These are phyloP conservation scores for Mesaphorura yosii DNA, from an alignment of 1,140 invertebrate species.

Conservation along the genomic window DNA sequence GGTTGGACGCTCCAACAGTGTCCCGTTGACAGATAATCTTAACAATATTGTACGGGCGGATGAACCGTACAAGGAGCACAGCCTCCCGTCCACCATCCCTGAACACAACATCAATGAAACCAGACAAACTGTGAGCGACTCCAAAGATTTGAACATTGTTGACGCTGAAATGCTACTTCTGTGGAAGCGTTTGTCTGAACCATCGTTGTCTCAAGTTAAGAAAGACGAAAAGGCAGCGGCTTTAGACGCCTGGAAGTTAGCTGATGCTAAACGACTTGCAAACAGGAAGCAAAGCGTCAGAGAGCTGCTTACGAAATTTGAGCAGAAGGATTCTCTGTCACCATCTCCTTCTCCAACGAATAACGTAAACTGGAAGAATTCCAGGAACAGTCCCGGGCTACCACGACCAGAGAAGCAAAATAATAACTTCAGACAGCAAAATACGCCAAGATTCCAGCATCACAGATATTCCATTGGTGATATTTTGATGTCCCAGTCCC, in stretches of 20 bases:
- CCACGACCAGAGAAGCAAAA: slow-evolving; percentile 6
- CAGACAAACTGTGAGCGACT: neutral
- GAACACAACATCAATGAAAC: no score
- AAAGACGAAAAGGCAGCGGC: slow-evolving; percentile 1
- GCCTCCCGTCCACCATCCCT: no score
- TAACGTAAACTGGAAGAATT: neutral
- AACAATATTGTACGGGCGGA: no score
- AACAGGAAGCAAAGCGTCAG: slow-evolving; percentile 36
- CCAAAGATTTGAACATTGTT: neutral
- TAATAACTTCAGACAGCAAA: neutral
- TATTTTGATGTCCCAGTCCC: slow-evolving; percentile 27
- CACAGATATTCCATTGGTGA: slow-evolving; percentile 31
- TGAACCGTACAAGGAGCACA: no score
- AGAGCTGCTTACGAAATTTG: slow-evolving; percentile 38
- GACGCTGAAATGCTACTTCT: slow-evolving; percentile 12
- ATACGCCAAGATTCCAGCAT: slow-evolving; percentile 23
- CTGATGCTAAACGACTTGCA: slow-evolving; percentile 30
- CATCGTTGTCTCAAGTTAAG: slow-evolving; percentile 18
- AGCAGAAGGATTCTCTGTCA: slow-evolving; percentile 21
- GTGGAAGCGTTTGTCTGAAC: slow-evolving; percentile 29
- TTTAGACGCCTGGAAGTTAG: slow-evolving; percentile 25
- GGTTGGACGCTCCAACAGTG: slow-evolving; percentile 25
- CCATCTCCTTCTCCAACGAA: neutral
- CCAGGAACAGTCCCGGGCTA: slow-evolving; percentile 1
- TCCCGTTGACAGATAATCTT: slow-evolving; percentile 12